Base-by-base conservation (phyloP, 2,113 vertebrate genomes). In the Myiagra hebetior region DNA sequence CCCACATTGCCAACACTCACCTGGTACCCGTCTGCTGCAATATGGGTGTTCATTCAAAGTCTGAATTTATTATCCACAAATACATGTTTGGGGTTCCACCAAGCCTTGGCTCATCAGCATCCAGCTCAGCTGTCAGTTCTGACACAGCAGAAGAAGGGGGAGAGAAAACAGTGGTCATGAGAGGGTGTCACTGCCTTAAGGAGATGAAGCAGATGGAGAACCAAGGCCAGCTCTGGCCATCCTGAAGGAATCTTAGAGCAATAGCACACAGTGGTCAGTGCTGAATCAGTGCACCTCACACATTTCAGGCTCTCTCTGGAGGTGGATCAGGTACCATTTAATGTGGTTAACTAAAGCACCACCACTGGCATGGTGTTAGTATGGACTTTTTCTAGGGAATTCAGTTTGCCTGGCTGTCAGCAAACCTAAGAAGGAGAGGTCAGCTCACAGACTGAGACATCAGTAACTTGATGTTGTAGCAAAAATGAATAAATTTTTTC, bases 61-160 rank as follows among this genome's bases (percentile, higher is more conserved):
- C 67, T 81, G 83, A 87, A 92, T 94, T 96, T 94, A 93, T 94
- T 87, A 85, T 44, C 67, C 53, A 91, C 57, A 82, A 92, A 82
- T 64, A 62, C 2, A 10, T 76, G 47, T 73, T 95, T 82, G 53
- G 76, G 85, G 42, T 78, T 89, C 44, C 82, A 85, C 49, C 42
- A 64, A 82, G 49, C 72, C 62, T 85, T 95, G 84, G 81, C 27
- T 94, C 64, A 63, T 53, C 56, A 93, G 37, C 50, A 87, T 72
- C 69, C 68, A 79, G n/a, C 31, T 75, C 8, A 2, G 39, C 15
- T 77, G 47, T 63, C 82, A 47, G 41, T 31, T 78, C 47, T 78
- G 85, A 80, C 39, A 77, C 44, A 74, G 72, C 6, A 8, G 47
- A 91, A 88, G 90, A 69, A 91, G 26, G 2, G 22, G 33, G 10